phyloP scores from a whole-genome alignment of 2,113 vertebrate genomes.

The Saccopteryx bilineata region DNA sequence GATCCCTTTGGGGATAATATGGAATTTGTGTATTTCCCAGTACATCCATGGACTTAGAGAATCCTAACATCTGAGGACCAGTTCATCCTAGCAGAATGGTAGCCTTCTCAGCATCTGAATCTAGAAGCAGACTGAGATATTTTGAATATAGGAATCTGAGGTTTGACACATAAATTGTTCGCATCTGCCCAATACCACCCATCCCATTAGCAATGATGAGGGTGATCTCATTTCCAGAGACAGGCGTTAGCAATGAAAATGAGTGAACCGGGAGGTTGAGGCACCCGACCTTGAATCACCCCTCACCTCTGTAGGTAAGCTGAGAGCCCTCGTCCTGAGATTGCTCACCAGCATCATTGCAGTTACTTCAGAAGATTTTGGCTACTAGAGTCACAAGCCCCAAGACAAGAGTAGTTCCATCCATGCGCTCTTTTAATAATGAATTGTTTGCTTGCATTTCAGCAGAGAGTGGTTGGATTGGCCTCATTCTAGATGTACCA shows the following conservation, averaged over 20 bases:
- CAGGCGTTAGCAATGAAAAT: not conserved
- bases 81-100: not conserved
- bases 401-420: constrained; percentile 36
- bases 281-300: not conserved
- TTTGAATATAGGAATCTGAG: not conserved
- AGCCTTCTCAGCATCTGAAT: not conserved
- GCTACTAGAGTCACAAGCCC: not conserved
- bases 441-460: constrained; percentile 69
- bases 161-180: not conserved
- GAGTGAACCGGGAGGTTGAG: not conserved
- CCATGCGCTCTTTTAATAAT: constrained; percentile 67
- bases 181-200: not conserved
- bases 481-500: constrained; percentile 40
- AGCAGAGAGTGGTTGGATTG: constrained; percentile 15
- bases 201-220: not conserved
- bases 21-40: not conserved
- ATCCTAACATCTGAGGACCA: not conserved
- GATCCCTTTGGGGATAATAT: not conserved
- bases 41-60: not conserved
- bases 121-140: not conserved
- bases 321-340: not conserved
- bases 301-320: not conserved
- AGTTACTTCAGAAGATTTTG: constrained; percentile 10
- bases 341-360: not conserved
- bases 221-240: not conserved